These are phyloP conservation scores for Coracias cyanogaster DNA, from an alignment of 2,797 vertebrate species.

Conservation along the genomic window DNA sequence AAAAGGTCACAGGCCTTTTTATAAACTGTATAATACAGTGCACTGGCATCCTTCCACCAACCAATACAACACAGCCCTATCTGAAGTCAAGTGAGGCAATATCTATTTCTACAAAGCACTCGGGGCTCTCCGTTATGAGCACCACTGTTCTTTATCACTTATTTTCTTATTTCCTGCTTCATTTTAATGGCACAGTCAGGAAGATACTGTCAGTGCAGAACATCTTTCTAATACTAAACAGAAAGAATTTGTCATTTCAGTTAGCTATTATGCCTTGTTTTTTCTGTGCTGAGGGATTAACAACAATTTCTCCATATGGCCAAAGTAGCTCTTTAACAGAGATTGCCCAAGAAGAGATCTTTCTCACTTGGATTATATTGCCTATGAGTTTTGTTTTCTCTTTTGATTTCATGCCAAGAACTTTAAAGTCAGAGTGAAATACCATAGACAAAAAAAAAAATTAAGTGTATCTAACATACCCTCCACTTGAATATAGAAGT, in stretches of 20 bases:
- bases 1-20: neutral
- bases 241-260: neutral
- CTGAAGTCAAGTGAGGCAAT: neutral
- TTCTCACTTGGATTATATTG: neutral
- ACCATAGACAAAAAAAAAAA: neutral
- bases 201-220: neutral
- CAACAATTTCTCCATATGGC: neutral
- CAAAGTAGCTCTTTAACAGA: neutral
- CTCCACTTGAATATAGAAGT: neutral
- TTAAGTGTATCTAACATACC: neutral
- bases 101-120: neutral
- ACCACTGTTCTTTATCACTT: neutral
- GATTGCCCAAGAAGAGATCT: neutral
- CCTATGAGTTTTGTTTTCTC: neutral
- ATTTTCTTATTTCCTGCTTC: neutral
- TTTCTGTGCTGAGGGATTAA: constrained; percentile 20
- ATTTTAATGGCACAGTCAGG: neutral
- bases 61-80: neutral
- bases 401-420: neutral
- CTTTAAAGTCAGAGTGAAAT: neutral
- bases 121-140: neutral
- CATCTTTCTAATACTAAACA: neutral
- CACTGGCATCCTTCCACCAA: neutral
- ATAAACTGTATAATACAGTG: neutral
- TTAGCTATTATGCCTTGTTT: neutral